Percentiles rank a stretch among this genome's conserved stretches.
Evolutionary conservation across 2,113 vertebrate species (phyloP).

Genomic region (Pica pica): DNA sequence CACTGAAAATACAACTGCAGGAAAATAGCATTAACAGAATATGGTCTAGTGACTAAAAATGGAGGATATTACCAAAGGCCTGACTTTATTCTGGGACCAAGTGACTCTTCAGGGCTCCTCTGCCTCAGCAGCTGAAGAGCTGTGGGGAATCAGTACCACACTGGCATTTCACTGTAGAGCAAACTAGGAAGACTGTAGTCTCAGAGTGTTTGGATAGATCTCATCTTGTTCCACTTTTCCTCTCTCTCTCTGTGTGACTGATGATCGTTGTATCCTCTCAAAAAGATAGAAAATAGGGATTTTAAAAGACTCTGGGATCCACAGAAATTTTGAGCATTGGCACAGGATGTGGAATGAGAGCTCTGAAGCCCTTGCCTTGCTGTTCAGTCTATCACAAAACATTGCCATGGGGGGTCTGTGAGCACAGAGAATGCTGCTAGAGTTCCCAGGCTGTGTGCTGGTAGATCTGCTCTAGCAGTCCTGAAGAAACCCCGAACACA

Average conservation of each 20-base stretch:
- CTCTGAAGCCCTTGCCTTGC: not conserved
- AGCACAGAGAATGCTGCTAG: accelerated
- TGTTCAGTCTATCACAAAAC: not conserved
- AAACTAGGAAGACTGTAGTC: not conserved
- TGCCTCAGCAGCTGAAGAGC: not conserved
- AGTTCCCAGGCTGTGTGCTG: not conserved
- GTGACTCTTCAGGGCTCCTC: not conserved
- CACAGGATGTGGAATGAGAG: not conserved
- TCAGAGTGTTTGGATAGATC: not conserved
- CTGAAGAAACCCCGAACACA: not conserved
- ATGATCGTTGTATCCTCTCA: not conserved
- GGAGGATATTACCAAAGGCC: not conserved
- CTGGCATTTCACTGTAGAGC: not conserved
- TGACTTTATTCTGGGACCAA: not conserved
- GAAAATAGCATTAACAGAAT: not conserved
- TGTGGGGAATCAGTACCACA: not conserved
- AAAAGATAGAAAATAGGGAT: not conserved
- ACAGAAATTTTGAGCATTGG: not conserved
- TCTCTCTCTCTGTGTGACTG: not conserved
- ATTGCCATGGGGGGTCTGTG: not conserved
- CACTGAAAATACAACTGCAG: not conserved
- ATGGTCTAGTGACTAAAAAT: not conserved
- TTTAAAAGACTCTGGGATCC: not conserved
- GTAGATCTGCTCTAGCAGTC: not conserved
- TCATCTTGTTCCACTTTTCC: not conserved